Conservation (phyloP, 2,113 vertebrate genomes). For the Apteryx owenii region DNA sequence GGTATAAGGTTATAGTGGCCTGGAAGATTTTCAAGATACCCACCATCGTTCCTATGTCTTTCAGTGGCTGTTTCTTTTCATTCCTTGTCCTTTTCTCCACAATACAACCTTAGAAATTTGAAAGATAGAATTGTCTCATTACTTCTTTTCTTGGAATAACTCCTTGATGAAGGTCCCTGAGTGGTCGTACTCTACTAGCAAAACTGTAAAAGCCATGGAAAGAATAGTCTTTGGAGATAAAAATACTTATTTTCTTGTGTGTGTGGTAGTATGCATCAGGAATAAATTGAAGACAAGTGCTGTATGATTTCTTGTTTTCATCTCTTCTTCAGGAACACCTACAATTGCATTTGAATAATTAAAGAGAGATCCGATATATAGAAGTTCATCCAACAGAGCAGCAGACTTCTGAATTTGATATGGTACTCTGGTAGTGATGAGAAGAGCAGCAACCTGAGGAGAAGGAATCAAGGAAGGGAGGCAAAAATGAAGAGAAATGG, state of each 20-base stretch:
- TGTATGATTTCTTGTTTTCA: conserved; percentile 17
- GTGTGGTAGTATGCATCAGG: neutral
- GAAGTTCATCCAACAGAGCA: neutral
- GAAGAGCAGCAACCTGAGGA: neutral
- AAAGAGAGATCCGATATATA: neutral
- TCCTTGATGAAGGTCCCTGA: neutral
- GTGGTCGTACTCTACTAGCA: neutral
- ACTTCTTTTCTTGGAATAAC: neutral
- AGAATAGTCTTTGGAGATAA: neutral
- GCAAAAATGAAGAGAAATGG: neutral
- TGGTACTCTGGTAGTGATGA: neutral
- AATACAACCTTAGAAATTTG: neutral
- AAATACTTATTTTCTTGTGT: neutral
- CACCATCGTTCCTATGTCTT: neutral
- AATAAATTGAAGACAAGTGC: conserved; percentile 5
- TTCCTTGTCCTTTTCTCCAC: neutral
- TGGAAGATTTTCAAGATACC: neutral
- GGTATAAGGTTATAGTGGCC: neutral
- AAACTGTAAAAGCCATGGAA: conserved; percentile 3
- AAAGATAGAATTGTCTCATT: neutral
- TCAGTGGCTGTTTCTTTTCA: neutral
- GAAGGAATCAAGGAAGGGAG: neutral
- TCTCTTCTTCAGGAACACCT: conserved; percentile 5
- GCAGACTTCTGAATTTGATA: neutral
- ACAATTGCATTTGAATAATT: neutral